Evolutionary conservation across 2,888 invertebrate genomes (phyloP), one percentile per base, ranked within the genome.

Genomic region (Epinotia nisella): DNA sequence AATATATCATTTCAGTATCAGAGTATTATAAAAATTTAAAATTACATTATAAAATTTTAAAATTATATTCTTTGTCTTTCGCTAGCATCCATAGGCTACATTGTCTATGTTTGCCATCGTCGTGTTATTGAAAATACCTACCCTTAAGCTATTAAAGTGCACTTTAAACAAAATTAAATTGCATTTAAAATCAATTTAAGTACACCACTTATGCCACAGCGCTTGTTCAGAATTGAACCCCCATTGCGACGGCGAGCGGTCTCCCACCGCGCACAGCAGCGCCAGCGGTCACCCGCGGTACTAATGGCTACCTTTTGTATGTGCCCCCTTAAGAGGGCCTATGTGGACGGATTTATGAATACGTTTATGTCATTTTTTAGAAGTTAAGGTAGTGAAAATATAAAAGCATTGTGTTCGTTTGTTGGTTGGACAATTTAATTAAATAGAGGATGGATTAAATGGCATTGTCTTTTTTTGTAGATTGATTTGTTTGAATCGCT

Each of bases 161-260:
- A 68, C 68, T 64, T 64, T 39, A 39, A 51, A 59, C 24, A 49
- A 65, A 71, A 71, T 41, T 24, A 19, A 66, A 60, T 60, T 60
- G 15, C 53, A 75, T 76, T 75, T 64, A 66, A 74, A 75, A 72
- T 79, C 77, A 77, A 77, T 76, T 78, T 77, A n/a, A n/a, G n/a
- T n/a, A 77, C 75, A 75, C 76, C 78, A 80, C 79, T 79, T 76
- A 76, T 74, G 17, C 76, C 21, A 62, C 71, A 53, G 72, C 21
- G 55, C 71, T 64, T 69, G 56, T 64, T 70, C 58, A 56, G 74
- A 70, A 70, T 19, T 17, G 62, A 49, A 65, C 68, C 51, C 75
- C 69, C 71, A 35, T 61, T 7, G 74, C 15, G 69, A 45, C 55
- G 73, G 49, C 74, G 9, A 67, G 68, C 49, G 71, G 67, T 64